Evolutionary conservation across 2,113 vertebrate genomes (phyloP), one percentile per base, ranked within the genome.

Genomic region (Panurus biarmicus): DNA sequence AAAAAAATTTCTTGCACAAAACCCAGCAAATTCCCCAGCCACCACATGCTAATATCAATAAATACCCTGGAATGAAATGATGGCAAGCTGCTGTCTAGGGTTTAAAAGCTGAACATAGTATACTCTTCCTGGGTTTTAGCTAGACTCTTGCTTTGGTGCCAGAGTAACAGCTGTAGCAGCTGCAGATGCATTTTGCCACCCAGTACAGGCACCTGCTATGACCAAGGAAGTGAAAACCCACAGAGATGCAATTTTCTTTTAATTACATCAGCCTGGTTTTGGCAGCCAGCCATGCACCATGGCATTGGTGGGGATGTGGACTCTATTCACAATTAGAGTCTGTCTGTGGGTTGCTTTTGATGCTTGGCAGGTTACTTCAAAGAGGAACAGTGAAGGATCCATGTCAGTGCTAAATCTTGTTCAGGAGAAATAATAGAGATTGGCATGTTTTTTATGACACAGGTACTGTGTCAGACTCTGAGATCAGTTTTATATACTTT

Each of bases 161-260:
- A 97, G 77, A 89, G 48, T 69, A 96, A 96, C 97, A 97, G 96
- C 97, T 97, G 97, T 87, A 97, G 95, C 97, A 97, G 96, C 96
- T 97, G 97, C 95, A 86, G 86, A 87, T 80, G 93, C 35, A 42
- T 89, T 93, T 92, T 91, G 93, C 93, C 96, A 96, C 95, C 90
- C 96, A 87, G 87, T 35, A 70, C 70, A 93, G 91, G 87, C 95
- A 96, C 97, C 94, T 96, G 96, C 96, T 94, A 85, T 33, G 77
- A 56, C 89, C 93, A 93, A 92, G 90, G 92, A 96, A 95, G 90
- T 95, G 80, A 93, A 95, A 96, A 95, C 87, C 96, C 87, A 95
- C 78, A 94, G 92, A 95, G 87, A 96, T 92, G 86, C 85, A 97
- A 95, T 97, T 97, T 97, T 94, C 81, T 95, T 94, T 92, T 95